Conservation (phyloP, 2,888 invertebrate species). For the Chaetogeoica ovagalla region DNA sequence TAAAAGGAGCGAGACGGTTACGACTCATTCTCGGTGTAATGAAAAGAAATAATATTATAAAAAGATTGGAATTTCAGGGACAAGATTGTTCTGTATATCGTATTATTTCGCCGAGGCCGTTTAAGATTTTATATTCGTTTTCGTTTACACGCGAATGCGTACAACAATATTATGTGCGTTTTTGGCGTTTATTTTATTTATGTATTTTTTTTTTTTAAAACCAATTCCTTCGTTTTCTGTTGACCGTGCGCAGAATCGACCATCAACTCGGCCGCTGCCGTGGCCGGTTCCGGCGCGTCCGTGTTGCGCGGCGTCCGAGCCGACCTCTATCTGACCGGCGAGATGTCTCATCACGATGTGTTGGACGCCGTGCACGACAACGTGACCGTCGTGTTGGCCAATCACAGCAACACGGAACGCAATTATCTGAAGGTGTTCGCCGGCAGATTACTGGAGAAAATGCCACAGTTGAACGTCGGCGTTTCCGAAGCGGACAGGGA, state of each 20-base stretch:
- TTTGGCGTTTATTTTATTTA: no score
- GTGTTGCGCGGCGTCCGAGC: conserved; percentile 72
- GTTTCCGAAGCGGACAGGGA: conserved; percentile 77
- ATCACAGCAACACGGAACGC: conserved; percentile 92
- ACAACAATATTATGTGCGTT: no score
- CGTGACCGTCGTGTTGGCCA: conserved; percentile 80
- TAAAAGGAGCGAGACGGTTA: no score
- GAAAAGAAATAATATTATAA: no score
- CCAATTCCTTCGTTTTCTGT: no score
- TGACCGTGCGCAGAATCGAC: conserved; percentile 56
- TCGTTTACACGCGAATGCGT: no score
- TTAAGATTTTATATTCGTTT: no score
- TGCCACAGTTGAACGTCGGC: conserved; percentile 66
- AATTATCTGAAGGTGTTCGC: conserved; percentile 69
- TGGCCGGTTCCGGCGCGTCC: conserved; percentile 86
- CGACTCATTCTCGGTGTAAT: no score
- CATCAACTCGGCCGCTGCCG: conserved; percentile 74
- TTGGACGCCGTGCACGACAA: conserved; percentile 82
- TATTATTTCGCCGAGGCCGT: no score
- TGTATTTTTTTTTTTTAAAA: no score
- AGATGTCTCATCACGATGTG: conserved; percentile 94
- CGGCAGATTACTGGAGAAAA: conserved; percentile 58
- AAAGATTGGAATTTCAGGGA: no score
- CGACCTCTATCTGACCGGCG: conserved; percentile 83
- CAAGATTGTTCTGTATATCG: no score